These are phyloP conservation scores for Limnephilus auricula DNA, from an alignment of 2,888 invertebrate genomes.

Conservation along the genomic window DNA sequence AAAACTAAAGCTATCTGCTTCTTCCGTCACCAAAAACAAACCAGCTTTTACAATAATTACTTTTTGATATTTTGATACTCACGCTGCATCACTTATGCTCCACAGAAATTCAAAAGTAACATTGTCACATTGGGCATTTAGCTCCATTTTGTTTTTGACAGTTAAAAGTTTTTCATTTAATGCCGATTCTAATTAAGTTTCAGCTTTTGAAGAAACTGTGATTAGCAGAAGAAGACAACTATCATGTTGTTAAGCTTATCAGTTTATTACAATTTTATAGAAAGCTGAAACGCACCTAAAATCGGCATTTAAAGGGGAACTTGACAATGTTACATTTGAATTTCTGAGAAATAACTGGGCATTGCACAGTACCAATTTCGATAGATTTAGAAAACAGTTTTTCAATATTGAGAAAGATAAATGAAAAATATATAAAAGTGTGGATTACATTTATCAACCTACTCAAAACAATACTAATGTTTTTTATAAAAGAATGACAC, in stretches of 20 bases:
- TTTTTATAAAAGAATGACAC: background rate
- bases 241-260: no score
- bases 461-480: background rate
- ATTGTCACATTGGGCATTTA: no score
- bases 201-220: no score
- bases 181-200: no score
- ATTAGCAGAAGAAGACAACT: no score
- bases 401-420: background rate
- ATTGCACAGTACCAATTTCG: background rate
- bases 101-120: background rate
- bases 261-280: no score
- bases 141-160: no score
- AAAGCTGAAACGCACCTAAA: no score
- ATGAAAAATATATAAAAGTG: background rate
- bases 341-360: no score
- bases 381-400: background rate
- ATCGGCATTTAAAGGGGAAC: no score
- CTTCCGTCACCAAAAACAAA: background rate
- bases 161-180: no score
- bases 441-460: background rate
- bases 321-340: no score
- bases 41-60: background rate
- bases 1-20: slow-evolving; percentile 4
- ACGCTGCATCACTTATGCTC: background rate
- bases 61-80: background rate